Evolutionary conservation across 2,888 invertebrate genomes (phyloP).

Genomic region (Acleris emargana): DNA sequence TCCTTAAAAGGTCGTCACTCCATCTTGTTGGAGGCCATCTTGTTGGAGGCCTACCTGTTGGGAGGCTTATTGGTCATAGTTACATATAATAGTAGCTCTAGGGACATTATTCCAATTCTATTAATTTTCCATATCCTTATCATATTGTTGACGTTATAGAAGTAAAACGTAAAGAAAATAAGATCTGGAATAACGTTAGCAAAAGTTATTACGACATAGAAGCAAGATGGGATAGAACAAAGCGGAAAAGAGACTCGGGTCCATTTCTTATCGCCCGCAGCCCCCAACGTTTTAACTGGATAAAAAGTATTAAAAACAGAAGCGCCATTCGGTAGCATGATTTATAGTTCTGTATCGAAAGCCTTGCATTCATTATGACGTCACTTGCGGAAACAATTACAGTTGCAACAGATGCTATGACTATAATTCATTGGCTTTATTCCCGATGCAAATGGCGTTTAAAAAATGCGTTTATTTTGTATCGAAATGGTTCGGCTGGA

Average conservation of each 20-base stretch:
- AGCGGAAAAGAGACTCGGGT: not conserved
- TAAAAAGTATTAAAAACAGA: constrained; percentile 7
- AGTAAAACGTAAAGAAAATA: no score
- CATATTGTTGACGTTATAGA: no score
- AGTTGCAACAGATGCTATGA: constrained; percentile 41
- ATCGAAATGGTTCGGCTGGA: constrained; percentile 11
- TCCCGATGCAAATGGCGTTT: constrained; percentile 36
- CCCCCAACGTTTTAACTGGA: not conserved
- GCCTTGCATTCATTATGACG: constrained; percentile 40
- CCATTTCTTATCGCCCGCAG: constrained; percentile 37
- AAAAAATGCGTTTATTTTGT: constrained; percentile 27
- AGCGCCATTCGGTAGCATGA: constrained; percentile 28
- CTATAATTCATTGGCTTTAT: constrained; percentile 44
- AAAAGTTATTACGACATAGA: no score
- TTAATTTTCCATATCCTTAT: no score
- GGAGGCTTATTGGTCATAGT: no score
- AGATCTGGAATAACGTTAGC: no score
- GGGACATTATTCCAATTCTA: no score
- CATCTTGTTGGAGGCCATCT: no score
- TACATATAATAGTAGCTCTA: no score
- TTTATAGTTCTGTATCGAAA: constrained; percentile 35
- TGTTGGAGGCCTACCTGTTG: no score
- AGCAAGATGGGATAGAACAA: no score
- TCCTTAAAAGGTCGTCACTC: no score
- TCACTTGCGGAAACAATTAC: constrained; percentile 46